Base-by-base conservation (phyloP, 2,888 invertebrate species). In the Dicranocentrus wangi region DNA sequence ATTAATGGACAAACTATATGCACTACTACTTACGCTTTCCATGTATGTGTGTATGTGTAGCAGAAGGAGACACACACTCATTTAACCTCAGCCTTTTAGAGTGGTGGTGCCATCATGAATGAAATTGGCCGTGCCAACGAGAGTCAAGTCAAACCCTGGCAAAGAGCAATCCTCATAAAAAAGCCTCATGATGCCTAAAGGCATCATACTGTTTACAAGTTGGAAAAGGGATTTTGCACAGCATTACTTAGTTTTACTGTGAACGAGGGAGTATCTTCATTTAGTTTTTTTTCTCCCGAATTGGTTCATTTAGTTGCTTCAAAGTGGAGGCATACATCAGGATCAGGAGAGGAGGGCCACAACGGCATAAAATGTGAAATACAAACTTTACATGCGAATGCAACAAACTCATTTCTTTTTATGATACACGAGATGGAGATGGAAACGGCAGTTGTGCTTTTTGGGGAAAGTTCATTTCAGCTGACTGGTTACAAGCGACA, bases 401-500 rank as follows among this genome's bases (percentile, higher is more conserved):
- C n/a, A 55, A 47, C 17, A 32, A 73, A 63, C 63, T 51, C 72
- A 73, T 73, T 73, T 65, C 63, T 73, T 73, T 73, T 73, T 72
- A 73, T 65, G 28, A 73, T 53, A 7, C 43, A 65, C 47, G 21
- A 53, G 55, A 47, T n/a, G 28, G 58, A 60, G 39, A 43, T 27
- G 39, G 42, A 55, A 5, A 13, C 32, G 32, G 10, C n/a, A 51
- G 8, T 51, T 8, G 32, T 3, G 32, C 32, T 69, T 69, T 28
- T 13, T 61, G 71, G 73, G 73, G 73, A 73, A 73, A 73, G 73
- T 73, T 63, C 51, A 47, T 72, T 72, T 61, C 71, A 61, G 71
- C 71, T 72, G 71, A 72, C 61, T 43, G 25, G 7, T 27, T 27
- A 23, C 63, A 63, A 39, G 42, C 23, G n/a, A 47, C 23, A 47